A percentile compares a stretch with the other conserved stretches of the same genome.
Conservation (phyloP, 2,113 vertebrate genomes). For the Atherinomorus stipes region DNA sequence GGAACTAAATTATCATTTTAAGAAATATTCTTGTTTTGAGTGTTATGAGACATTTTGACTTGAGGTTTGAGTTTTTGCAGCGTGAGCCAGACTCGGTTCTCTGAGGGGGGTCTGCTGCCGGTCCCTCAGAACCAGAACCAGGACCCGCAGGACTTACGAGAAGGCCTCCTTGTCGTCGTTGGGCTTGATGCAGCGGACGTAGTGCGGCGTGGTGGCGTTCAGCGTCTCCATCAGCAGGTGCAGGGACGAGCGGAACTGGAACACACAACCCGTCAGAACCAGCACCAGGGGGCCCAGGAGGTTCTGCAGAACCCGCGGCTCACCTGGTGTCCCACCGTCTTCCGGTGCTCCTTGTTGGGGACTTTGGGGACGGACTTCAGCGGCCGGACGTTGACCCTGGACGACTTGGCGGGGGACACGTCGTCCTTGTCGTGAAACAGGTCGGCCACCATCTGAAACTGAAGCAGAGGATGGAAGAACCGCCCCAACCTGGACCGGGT, state of each 20-base stretch:
- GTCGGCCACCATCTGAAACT: constrained; percentile 92
- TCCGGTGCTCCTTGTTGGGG: constrained; percentile 93
- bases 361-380: constrained; percentile 82
- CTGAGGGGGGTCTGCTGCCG: too few relatives aligned
- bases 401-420: constrained; percentile 16
- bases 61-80: too few relatives aligned
- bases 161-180: constrained; percentile 92
- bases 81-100: too few relatives aligned
- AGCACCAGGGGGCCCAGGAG: not conserved
- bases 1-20: too few relatives aligned
- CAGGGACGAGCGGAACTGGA: constrained; percentile 92
- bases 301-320: constrained; percentile 8
- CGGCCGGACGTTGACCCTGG: constrained; percentile 86
- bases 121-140: too few relatives aligned
- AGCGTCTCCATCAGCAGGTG: constrained; percentile 95
- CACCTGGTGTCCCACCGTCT: constrained; percentile 95
- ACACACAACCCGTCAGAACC: not conserved
- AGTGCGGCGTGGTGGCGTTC: constrained; percentile 94
- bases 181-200: constrained; percentile 97
- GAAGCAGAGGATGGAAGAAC: not conserved
- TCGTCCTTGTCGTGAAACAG: constrained; percentile 89
- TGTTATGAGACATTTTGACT: too few relatives aligned
- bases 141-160: constrained; percentile 92
- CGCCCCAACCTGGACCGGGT: too few relatives aligned
- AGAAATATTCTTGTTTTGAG: too few relatives aligned